Evolutionary conservation across 2,797 vertebrate species (phyloP), one percentile per base, ranked within the genome.

Genomic region (Eutrigla gurnardus): DNA sequence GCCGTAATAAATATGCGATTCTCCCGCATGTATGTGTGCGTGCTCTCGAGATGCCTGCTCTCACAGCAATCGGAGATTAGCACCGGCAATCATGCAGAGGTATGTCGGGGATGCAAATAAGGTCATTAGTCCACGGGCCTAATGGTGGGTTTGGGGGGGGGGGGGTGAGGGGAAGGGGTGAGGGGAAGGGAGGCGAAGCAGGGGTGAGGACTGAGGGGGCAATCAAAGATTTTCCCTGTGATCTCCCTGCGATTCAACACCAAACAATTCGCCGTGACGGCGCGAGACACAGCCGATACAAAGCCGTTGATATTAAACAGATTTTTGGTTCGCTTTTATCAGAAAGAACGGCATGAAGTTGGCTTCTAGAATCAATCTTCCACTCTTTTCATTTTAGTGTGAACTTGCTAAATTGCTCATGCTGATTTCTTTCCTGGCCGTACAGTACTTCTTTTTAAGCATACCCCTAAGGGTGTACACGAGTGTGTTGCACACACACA

Each of bases 101-200:
- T 96, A 96, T 96, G 96, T 95, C 93, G 92, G 93, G 95, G 96
- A 97, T 97, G 96, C 96, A 97, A 97, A 97, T 97, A 96, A 95
- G 94, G 92, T 96, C 95, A 96, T 97, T 97, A 97, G 95, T 95
- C 94, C 94, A 91, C 83, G 93, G 95, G 95, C 94, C 93, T 96
- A 96, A 96, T 96, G 94, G 95, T 93, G 93, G 73, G 62, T 3
- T 42, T 77, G 73, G 63, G 75, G 70, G n/a, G 18, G 36, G 47
- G 17, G 47, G 7, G 33, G 25, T 32, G 33, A 33, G 14, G 25
- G 25, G 50, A 53, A 18, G 11, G 69, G 43, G 65, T 14, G 47
- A 40, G 35, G 93, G 94, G 91, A 25, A 25, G 2, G 25, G 25
- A 2, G 36, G 45, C 0, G 13, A 50, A 60, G 65, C 52, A 40